phyloP scores from a whole-genome alignment of 2,888 invertebrate genomes.

The Euzophera pinguis region DNA sequence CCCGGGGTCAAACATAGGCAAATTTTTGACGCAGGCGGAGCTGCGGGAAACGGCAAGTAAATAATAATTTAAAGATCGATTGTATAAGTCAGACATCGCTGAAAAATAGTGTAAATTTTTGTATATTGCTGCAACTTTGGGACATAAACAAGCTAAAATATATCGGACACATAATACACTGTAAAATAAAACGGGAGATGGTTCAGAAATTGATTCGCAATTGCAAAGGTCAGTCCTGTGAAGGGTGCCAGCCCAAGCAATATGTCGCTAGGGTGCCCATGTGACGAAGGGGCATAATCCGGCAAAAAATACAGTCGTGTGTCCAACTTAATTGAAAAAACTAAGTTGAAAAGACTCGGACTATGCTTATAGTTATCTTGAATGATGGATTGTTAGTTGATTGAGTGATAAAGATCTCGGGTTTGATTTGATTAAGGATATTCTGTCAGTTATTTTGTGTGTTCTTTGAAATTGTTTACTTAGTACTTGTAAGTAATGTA shows the following conservation, averaged over 20 bases:
- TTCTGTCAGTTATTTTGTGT: neutral
- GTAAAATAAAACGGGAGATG: slow-evolving; percentile 30
- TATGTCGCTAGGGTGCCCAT: slow-evolving; percentile 60
- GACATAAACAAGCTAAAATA: neutral
- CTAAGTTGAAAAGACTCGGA: slow-evolving; percentile 37
- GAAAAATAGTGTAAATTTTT: neutral
- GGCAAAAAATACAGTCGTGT: slow-evolving; percentile 46
- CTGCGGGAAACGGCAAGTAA: too few species aligned
- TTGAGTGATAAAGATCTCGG: neutral
- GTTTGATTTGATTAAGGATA: neutral
- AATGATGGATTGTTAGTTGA: neutral
- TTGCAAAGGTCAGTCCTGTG: slow-evolving; percentile 53
- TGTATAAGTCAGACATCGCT: too few species aligned
- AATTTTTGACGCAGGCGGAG: too few species aligned
- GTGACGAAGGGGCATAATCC: slow-evolving; percentile 72
- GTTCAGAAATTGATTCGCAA: slow-evolving; percentile 65
- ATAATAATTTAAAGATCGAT: too few species aligned
- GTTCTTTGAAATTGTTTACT: neutral
- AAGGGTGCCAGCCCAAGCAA: slow-evolving; percentile 57
- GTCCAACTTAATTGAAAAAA: slow-evolving; percentile 68
- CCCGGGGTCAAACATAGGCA: too few species aligned
- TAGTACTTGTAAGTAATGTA: too few species aligned
- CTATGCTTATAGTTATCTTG: slow-evolving; percentile 8
- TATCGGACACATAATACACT: neutral
- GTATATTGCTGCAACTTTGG: neutral